phyloP scores from a whole-genome alignment of 37 sponge, comb jelly and placozoan genomes.

The Mnemiopsis leidyi region DNA sequence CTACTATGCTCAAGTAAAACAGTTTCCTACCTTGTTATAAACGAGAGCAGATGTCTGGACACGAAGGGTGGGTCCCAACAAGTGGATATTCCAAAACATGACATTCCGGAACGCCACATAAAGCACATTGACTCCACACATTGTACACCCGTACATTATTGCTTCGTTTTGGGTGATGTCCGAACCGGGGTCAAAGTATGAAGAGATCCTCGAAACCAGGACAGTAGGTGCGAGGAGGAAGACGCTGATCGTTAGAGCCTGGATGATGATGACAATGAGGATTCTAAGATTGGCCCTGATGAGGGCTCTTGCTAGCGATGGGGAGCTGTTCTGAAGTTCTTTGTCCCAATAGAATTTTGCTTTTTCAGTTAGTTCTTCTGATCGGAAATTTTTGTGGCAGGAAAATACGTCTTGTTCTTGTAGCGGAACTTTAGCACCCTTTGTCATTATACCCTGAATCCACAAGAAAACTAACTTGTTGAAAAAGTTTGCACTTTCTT shows the following conservation, averaged over 20 bases:
- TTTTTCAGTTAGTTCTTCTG: not conserved
- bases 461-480: not conserved
- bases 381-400: not conserved
- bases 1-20: too few species aligned
- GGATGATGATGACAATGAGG: not conserved
- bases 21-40: slow-evolving; percentile 34
- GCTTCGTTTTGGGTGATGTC: not conserved
- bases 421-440: slow-evolving; percentile 3
- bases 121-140: not conserved
- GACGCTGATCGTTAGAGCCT: not conserved
- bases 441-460: not conserved
- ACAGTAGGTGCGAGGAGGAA: not conserved
- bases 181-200: slow-evolving; percentile 2
- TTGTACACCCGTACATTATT: not conserved
- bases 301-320: not conserved
- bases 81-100: not conserved
- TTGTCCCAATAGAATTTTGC: not conserved
- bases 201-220: not conserved
- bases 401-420: not conserved
- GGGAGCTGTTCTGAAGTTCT: not conserved
- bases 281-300: not conserved
- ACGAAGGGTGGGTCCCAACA: not conserved
- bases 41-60: not conserved
- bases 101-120: not conserved
- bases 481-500: not conserved